These are phyloP conservation scores for Psilopogon haemacephalus DNA, from an alignment of 2,113 vertebrate species.

Conservation along the genomic window DNA sequence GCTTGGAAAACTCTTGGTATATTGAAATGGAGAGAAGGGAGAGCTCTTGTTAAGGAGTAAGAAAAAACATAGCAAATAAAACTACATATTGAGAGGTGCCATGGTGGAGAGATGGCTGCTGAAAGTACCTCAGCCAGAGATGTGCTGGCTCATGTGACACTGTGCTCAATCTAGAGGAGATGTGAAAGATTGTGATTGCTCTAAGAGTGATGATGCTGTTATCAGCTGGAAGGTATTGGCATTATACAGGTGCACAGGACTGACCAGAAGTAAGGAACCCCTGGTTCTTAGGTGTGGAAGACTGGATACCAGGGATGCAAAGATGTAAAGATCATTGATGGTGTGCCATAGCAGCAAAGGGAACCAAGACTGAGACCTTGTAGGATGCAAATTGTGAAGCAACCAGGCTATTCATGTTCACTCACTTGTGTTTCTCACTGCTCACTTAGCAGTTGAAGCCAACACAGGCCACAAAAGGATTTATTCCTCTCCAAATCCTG, in stretches of 20 bases:
- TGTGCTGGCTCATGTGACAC: not conserved
- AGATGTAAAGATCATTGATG: not conserved
- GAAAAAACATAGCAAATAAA: not conserved
- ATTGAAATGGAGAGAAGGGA: not conserved
- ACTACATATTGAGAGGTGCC: not conserved
- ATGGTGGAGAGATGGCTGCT: not conserved
- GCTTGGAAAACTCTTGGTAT: not conserved
- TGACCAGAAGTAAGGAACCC: conserved; percentile 34
- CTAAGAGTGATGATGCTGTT: not conserved
- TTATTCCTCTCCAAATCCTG: not conserved
- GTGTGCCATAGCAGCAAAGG: not conserved
- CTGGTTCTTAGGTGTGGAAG: conserved; percentile 9
- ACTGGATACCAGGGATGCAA: not conserved
- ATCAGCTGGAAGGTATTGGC: conserved; percentile 20
- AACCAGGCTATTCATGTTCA: not conserved
- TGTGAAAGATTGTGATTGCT: not conserved
- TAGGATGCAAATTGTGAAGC: not conserved
- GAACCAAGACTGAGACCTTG: not conserved
- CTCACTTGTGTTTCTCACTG: not conserved
- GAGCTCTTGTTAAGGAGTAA: not conserved
- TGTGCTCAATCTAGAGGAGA: not conserved
- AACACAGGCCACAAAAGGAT: not conserved
- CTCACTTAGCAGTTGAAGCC: not conserved
- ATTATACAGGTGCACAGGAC: not conserved
- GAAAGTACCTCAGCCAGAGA: not conserved